Conservation (phyloP, 2,797 vertebrate species). For the Siniperca scherzeri region DNA sequence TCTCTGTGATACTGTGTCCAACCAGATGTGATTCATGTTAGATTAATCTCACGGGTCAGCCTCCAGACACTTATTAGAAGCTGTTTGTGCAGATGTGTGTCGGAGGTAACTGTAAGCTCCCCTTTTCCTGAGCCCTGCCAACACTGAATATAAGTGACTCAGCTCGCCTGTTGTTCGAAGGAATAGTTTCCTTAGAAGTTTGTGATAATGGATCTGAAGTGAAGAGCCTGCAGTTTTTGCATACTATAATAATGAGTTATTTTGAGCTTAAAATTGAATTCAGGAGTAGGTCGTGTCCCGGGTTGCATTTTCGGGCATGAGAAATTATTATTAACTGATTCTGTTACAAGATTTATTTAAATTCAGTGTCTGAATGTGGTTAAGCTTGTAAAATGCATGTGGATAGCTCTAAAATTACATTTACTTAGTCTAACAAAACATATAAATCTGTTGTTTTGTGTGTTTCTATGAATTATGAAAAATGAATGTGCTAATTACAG, state of each 20-base stretch:
- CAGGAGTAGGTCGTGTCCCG: neutral
- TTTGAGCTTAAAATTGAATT: slow-evolving; percentile 17
- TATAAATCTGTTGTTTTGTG: neutral
- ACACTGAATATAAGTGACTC: slow-evolving; percentile 44
- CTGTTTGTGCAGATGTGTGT: slow-evolving; percentile 15
- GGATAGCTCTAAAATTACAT: neutral
- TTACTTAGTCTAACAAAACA: neutral
- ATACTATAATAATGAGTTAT: neutral
- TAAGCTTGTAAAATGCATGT: neutral
- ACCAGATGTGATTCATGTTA: slow-evolving; percentile 10
- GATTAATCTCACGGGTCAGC: neutral
- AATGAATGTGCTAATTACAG: neutral
- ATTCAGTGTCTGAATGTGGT: slow-evolving; percentile 2
- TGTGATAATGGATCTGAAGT: slow-evolving; percentile 22
- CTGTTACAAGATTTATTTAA: slow-evolving; percentile 7
- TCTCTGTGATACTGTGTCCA: neutral
- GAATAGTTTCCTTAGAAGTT: slow-evolving; percentile 22
- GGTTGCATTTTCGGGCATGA: neutral
- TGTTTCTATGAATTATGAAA: neutral
- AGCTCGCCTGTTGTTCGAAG: neutral
- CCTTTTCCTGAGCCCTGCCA: slow-evolving; percentile 13
- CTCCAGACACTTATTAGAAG: slow-evolving; percentile 19
- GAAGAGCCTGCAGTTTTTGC: slow-evolving; percentile 13
- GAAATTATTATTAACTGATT: neutral
- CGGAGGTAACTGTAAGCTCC: neutral